Base-by-base conservation (phyloP, 2,797 vertebrate genomes). In the Pangasius sanitwongsei region DNA sequence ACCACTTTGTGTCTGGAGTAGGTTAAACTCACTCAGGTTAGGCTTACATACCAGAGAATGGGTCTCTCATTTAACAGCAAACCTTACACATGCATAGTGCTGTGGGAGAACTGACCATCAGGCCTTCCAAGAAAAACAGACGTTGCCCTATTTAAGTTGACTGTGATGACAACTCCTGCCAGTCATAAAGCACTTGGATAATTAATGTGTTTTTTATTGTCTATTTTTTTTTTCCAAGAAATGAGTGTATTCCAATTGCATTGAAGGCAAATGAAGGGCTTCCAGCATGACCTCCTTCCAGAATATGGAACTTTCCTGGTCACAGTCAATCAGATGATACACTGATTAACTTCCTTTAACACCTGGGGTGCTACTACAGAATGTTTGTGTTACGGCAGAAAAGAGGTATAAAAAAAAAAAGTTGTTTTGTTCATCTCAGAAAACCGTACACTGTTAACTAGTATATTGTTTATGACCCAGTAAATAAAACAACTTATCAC, bases 11-110 rank as follows among this genome's bases (percentile, higher is more conserved):
- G 12, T 63, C 57, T 44, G 81, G 37, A 53, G 2, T 55, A 48
- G 48, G 31, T 74, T 50, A 31, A 20, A 67, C 3, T 37, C 34
- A n/a, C 48, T 34, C 86, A 89, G 31, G 89, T 88, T 85, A 92
- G 89, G 91, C 87, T 50, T 34, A 55, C 41, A 82, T 72, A 86
- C 57, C 88, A 85, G 9, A 37, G 70, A 57, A 34, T 55, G 28
- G 18, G 12, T 44, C 44, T 83, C 87, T 83, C 87, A 90, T 57
- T 8, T 57, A 88, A 69, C 53, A 87, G 34, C n/a, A 18, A 84
- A 37, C 16, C 15, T 80, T 61, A 31, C 81, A 87, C 75, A 65
- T 61, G 55, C 18, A 81, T 57, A 91, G 44, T 34, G 55, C 55
- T 61, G 57, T 78, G 50, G 20, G 55, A 77, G n/a, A 78, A 67